These are phyloP conservation scores for Diplolepis rosae DNA, from an alignment of 2,888 invertebrate genomes.

Conservation along the genomic window DNA sequence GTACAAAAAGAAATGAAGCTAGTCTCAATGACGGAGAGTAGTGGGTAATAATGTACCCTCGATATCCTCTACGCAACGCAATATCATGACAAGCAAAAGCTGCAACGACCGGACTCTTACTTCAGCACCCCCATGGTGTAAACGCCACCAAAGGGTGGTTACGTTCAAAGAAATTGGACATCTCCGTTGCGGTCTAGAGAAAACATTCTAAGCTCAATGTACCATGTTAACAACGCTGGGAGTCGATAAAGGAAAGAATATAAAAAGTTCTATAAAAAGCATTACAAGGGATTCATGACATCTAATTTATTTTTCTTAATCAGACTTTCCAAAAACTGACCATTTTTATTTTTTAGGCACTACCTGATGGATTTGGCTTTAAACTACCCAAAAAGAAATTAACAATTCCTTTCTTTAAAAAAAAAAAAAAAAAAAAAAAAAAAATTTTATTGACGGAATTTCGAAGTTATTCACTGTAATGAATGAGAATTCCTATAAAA, in stretches of 20 bases:
- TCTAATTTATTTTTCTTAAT: too few relatives aligned
- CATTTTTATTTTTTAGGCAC: too few relatives aligned
- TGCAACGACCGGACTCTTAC: constrained; percentile 5
- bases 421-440: too few relatives aligned
- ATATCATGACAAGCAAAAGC: constrained; percentile 6
- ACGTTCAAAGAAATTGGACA: constrained; percentile 17
- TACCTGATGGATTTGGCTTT: too few relatives aligned
- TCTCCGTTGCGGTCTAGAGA: background rate
- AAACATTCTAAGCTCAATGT: background rate
- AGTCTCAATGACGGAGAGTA: constrained; percentile 12
- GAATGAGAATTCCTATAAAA: too few relatives aligned
- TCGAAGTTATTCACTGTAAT: too few relatives aligned
- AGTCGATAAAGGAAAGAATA: background rate
- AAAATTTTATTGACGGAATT: too few relatives aligned
- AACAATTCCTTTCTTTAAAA: too few relatives aligned
- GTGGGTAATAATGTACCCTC: constrained; percentile 27
- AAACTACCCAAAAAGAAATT: too few relatives aligned
- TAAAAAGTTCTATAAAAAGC: background rate
- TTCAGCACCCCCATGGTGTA: constrained; percentile 6
- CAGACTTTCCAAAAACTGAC: too few relatives aligned
- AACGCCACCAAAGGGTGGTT: constrained; percentile 21
- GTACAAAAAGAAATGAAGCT: constrained; percentile 1
- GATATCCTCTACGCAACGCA: constrained; percentile 5
- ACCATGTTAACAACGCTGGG: background rate
- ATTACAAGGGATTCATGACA: too few relatives aligned